A percentile compares a stretch with the other conserved stretches of the same genome.
These are phyloP conservation scores for Chesias legatella DNA, from an alignment of 2,888 invertebrate species.

Conservation along the genomic window DNA sequence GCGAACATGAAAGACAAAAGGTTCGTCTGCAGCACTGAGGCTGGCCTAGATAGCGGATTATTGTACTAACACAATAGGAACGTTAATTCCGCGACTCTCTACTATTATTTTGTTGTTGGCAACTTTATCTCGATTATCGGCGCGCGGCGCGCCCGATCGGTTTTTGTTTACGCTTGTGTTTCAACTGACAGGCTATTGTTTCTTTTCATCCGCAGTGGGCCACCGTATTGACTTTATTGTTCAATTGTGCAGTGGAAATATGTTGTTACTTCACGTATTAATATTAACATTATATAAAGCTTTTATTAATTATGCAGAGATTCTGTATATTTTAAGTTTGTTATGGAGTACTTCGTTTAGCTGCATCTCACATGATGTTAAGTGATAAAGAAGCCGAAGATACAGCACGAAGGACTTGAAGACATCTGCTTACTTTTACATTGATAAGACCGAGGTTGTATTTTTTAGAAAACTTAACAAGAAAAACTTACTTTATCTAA, in stretches of 20 bases:
- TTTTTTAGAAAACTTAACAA: too few relatives aligned
- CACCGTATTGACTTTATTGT: constrained; percentile 19
- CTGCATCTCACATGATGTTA: too few relatives aligned
- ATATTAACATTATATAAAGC: too few relatives aligned
- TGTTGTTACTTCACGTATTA: too few relatives aligned
- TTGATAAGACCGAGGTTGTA: too few relatives aligned
- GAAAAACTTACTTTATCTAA: too few relatives aligned
- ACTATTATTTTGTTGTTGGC: constrained; percentile 78
- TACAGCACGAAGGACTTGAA: too few relatives aligned
- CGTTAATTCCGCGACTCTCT: constrained; percentile 79
- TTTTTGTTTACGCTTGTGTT: constrained; percentile 31
- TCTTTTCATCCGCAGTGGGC: constrained; percentile 15
- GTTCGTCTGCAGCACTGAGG: constrained; percentile 80
- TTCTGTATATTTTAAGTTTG: too few relatives aligned
- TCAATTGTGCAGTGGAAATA: constrained; percentile 16
- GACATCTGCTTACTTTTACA: too few relatives aligned
- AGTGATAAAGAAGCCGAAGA: too few relatives aligned
- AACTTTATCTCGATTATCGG: constrained; percentile 77
- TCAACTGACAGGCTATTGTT: constrained; percentile 29
- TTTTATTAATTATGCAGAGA: too few relatives aligned
- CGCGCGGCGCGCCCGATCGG: constrained; percentile 36
- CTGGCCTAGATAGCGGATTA: constrained; percentile 81
- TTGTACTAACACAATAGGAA: constrained; percentile 80
- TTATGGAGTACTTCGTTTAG: too few relatives aligned
- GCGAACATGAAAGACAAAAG: constrained; percentile 81